A percentile compares a stretch with the other conserved stretches of the same genome.
These are phyloP conservation scores for Casuarius casuarius DNA, from an alignment of 2,113 vertebrate genomes.

Conservation along the genomic window DNA sequence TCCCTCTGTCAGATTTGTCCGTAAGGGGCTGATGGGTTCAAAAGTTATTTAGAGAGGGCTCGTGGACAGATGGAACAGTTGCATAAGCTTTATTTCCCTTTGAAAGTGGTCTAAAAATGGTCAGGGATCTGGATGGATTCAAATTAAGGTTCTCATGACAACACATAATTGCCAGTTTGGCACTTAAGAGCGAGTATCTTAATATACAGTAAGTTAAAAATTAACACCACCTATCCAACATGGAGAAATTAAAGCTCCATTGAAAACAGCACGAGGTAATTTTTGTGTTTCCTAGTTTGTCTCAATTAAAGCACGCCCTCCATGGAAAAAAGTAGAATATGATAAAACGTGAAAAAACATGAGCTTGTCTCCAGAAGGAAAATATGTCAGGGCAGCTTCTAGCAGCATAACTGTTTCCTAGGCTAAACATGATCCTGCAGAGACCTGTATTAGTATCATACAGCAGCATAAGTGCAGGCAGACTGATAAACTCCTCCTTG, in stretches of 20 bases:
- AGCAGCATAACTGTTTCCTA: rapidly evolving
- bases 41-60: background rate
- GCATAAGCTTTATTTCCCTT: background rate
- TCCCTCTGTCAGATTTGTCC: background rate
- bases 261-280: background rate
- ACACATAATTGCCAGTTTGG: background rate
- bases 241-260: background rate
- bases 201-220: background rate
- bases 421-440: background rate
- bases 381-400: background rate
- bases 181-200: background rate
- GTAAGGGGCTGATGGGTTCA: background rate
- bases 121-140: background rate
- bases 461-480: background rate
- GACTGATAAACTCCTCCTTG: background rate
- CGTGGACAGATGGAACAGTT: background rate
- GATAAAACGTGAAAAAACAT: rapidly evolving
- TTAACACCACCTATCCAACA: background rate
- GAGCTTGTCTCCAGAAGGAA: background rate
- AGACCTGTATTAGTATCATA: background rate
- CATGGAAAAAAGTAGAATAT: rapidly evolving
- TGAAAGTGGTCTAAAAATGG: rapidly evolving
- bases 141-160: background rate
- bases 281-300: background rate
- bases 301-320: background rate